These are phyloP conservation scores for Orchestes rusci DNA, from an alignment of 2,888 invertebrate genomes.

Conservation along the genomic window DNA sequence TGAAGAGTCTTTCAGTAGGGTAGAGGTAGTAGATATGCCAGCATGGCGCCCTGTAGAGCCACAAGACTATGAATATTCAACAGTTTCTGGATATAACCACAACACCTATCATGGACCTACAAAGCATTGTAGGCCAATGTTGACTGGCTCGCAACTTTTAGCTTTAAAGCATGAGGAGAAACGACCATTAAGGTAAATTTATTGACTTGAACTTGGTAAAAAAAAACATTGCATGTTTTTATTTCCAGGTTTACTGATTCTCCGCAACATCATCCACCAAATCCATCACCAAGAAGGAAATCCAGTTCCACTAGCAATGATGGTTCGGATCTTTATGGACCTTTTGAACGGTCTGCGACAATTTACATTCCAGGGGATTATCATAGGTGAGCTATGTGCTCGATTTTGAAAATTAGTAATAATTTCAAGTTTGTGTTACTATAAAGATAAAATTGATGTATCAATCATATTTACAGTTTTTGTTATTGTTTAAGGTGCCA, in stretches of 20 bases:
- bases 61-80: constrained; percentile 52
- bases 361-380: constrained; percentile 43
- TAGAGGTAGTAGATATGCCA: constrained; percentile 38
- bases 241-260: constrained; percentile 60
- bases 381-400: constrained; percentile 19
- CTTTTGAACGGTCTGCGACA: constrained; percentile 45
- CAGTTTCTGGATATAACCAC: constrained; percentile 58
- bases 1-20: constrained; percentile 30
- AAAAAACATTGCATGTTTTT: neutral
- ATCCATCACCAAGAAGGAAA: constrained; percentile 61
- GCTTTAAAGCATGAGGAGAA: constrained; percentile 50
- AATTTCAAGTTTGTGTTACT: too few species aligned
- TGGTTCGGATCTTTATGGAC: constrained; percentile 52
- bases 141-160: constrained; percentile 49
- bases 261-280: constrained; percentile 57
- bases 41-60: constrained; percentile 40
- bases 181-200: constrained; percentile 49
- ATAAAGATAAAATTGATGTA: neutral
- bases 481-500: constrained; percentile 28
- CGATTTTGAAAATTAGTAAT: too few species aligned
- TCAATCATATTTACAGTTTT: neutral
- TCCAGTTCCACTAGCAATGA: constrained; percentile 65
- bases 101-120: constrained; percentile 89
- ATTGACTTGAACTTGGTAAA: too few species aligned
- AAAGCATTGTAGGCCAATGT: constrained; percentile 61